Evolutionary conservation across 2,888 invertebrate species (phyloP).

Genomic region (Silvanus unidentatus): DNA sequence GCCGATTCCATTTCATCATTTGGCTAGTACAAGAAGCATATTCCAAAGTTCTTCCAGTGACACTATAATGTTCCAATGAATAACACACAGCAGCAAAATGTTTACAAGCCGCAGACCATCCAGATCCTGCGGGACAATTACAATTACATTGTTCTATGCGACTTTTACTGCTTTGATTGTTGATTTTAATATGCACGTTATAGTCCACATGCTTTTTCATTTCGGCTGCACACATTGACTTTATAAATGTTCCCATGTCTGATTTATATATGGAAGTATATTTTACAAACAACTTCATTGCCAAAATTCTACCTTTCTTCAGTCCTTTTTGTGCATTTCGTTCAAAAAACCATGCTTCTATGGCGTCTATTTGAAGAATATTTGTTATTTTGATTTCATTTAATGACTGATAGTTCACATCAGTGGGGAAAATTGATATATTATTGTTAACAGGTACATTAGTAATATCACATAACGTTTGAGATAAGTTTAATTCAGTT

Average conservation of each 20-base stretch:
- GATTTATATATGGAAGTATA: too few relatives aligned
- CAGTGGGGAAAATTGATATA: neutral
- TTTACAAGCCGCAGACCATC: constrained; percentile 10
- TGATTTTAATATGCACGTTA: constrained; percentile 2
- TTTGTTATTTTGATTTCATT: neutral
- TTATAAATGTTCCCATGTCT: constrained; percentile 1
- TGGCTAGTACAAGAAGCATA: neutral
- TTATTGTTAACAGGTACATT: too few relatives aligned
- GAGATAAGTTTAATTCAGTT: too few relatives aligned
- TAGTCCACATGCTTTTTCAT: constrained; percentile 5
- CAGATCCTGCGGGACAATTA: constrained; percentile 5
- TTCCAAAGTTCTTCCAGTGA: neutral
- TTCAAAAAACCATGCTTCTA: neutral
- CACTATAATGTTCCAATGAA: constrained; percentile 6
- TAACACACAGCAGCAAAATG: constrained; percentile 9
- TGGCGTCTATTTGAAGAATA: neutral
- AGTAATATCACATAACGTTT: too few relatives aligned
- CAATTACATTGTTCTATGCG: constrained; percentile 5
- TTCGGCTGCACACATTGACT: constrained; percentile 5
- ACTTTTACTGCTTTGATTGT: neutral
- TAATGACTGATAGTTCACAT: neutral
- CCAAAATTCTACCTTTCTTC: neutral
- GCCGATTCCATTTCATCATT: neutral
- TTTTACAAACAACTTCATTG: too few relatives aligned
- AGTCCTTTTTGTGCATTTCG: constrained; percentile 1